Evolutionary conservation across 1,140 invertebrate species (phyloP), one percentile per base, ranked within the genome.

Genomic region (Musca domestica): DNA sequence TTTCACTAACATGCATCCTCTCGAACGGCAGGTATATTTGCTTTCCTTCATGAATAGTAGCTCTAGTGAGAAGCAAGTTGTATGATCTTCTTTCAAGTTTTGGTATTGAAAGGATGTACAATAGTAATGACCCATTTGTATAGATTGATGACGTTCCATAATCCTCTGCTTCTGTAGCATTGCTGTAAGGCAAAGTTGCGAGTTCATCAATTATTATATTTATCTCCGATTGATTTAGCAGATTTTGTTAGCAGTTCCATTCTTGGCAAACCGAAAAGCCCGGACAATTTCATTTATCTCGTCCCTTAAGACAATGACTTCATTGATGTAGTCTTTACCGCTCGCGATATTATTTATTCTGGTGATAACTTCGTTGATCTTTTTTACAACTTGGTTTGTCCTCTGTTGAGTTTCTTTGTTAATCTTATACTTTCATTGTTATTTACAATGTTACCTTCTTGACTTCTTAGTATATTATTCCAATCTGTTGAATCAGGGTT

Each of bases 231-330:
- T 5, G 19, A 3, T 64, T 30, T 2, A 64, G 61, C n/a, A 64
- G 27, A 22, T 64, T 64, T 2, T 41, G 17, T 64, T 64, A 7
- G 41, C 34, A 22, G 41, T 46, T 41, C 61, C 61, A 3, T 10
- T 64, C 34, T 64, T 64, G 20, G 61, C 61, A 14, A 64, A 3
- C 14, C 41, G 61, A 47, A n/a, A 41, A 3, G 61, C 61, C 15
- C 27, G 61, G 3, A 64, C 27, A 46, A 64, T 64, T 34, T 64
- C 61, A n/a, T 64, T 47, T 64, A 64, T 64, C 20, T 64, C 25
- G 4, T 64, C 61, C 34, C 41, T 64, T 30, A 46, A 34, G 4
- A 64, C 41, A 5, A 22, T 30, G 10, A 64, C 10, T 64, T 64
- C 19, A 41, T 64, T 46, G 4, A 64, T 30, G 1, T 49, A 49